Evolutionary conservation across 2,797 vertebrate genomes (phyloP).

Genomic region (Gymnodraco acuticeps): DNA sequence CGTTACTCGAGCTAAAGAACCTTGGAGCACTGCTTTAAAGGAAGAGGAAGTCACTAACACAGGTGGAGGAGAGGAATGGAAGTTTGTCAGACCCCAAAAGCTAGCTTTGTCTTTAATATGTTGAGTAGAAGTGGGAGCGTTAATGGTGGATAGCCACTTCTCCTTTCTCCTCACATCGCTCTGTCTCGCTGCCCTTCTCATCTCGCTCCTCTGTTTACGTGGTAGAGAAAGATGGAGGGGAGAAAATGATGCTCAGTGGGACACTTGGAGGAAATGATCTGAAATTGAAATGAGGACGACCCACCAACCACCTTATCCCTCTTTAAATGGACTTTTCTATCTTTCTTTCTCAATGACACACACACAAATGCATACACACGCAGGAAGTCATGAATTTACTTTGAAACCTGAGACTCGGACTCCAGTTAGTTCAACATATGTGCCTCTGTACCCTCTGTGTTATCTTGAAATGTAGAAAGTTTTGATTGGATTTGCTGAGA

Average conservation of each 20-base stretch:
- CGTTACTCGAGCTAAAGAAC: constrained; percentile 48
- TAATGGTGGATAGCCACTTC: constrained; percentile 41
- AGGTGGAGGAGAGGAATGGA: background rate
- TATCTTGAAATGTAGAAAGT: constrained; percentile 4
- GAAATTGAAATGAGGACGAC: constrained; percentile 75
- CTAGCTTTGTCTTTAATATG: constrained; percentile 42
- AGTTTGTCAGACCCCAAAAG: constrained; percentile 1
- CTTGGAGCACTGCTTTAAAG: constrained; percentile 34
- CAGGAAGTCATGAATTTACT: constrained; percentile 11
- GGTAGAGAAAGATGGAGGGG: constrained; percentile 61
- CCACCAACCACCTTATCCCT: constrained; percentile 39
- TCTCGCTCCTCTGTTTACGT: constrained; percentile 57
- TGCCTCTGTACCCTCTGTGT: constrained; percentile 8
- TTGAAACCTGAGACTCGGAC: constrained; percentile 34
- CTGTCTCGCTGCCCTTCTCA: constrained; percentile 36
- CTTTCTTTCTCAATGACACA: background rate
- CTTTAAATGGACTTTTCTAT: constrained; percentile 48
- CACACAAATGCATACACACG: background rate
- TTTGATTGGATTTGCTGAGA: constrained; percentile 47
- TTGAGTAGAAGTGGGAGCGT: background rate
- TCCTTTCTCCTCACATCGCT: constrained; percentile 40
- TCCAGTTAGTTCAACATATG: constrained; percentile 14
- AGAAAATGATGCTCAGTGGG: constrained; percentile 77
- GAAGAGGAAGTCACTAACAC: background rate
- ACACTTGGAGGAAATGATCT: constrained; percentile 67